phyloP scores from a whole-genome alignment of 2,888 invertebrate genomes.

The Diarsia mendica region DNA sequence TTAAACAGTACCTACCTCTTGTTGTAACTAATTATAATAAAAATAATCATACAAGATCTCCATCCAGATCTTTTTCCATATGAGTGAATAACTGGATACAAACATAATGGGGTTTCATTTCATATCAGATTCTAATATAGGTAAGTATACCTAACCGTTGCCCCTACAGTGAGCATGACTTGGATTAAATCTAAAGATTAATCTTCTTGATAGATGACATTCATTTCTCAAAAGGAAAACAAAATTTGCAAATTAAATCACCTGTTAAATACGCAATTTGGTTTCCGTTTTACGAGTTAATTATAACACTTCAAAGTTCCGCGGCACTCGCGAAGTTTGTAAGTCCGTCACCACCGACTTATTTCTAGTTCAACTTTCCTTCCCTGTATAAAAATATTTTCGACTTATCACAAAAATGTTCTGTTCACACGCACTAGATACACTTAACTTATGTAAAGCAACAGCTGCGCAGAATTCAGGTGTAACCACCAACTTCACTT shows the following conservation, averaged over 20 bases:
- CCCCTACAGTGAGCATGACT: constrained; percentile 22
- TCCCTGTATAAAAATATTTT: constrained; percentile 68
- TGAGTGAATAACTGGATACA: constrained; percentile 13
- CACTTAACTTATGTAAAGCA: constrained; percentile 52
- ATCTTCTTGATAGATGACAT: constrained; percentile 16
- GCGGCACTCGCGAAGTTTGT: constrained; percentile 52
- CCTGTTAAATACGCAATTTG: constrained; percentile 45
- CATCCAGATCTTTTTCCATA: constrained; percentile 10
- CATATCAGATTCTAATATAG: constrained; percentile 17
- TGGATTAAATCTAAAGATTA: constrained; percentile 19
- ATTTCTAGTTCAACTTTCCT: constrained; percentile 52
- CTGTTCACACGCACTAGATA: constrained; percentile 54
- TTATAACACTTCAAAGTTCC: constrained; percentile 49
- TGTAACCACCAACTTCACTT: constrained; percentile 35
- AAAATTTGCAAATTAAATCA: constrained; percentile 44
- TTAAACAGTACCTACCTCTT: constrained; percentile 38
- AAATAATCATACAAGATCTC: constrained; percentile 24
- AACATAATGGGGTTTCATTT: constrained; percentile 10
- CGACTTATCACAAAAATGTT: constrained; percentile 60
- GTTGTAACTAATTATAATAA: constrained; percentile 29
- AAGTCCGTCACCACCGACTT: constrained; percentile 48
- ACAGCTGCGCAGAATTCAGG: constrained; percentile 43
- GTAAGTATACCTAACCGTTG: constrained; percentile 17
- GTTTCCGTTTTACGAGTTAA: constrained; percentile 47
- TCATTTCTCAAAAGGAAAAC: constrained; percentile 29